Base-by-base conservation (phyloP, 23 tunicate genomes). In the Ascidia mentula region DNA sequence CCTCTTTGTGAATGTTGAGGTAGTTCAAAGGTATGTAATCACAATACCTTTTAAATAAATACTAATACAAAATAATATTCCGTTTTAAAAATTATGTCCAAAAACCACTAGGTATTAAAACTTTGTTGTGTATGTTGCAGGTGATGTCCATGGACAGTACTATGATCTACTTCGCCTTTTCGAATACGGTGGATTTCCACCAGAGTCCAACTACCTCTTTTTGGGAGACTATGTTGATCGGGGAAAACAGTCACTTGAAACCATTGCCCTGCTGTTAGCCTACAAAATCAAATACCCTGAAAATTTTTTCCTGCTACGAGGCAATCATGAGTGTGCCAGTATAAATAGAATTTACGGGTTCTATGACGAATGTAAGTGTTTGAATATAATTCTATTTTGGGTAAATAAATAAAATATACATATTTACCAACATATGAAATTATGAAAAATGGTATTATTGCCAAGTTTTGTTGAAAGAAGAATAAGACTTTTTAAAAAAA, bases 81-180 rank as follows among this genome's bases (percentile, higher is more conserved):
- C n/a, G n/a, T n/a, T n/a, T n/a, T n/a, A n/a, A n/a, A n/a, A n/a
- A n/a, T n/a, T n/a, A n/a, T n/a, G n/a, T n/a, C n/a, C n/a, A n/a
- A n/a, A n/a, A n/a, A n/a, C n/a, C n/a, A n/a, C n/a, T n/a, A n/a
- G n/a, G n/a, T n/a, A n/a, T n/a, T n/a, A n/a, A n/a, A n/a, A n/a
- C n/a, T n/a, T n/a, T n/a, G n/a, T n/a, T n/a, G n/a, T n/a, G n/a
- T n/a, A 12, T 42, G 12, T 42, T 42, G 53, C 72, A 78, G 82
- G 99, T 36, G 99, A 96, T 84, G 99, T 96, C 26, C 99, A 96
- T 60, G 99, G 99, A 36, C 99, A 96, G 72, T 96, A 96, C 65
- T 96, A 96, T 59, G 99, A 96, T 72, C 79, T 96, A 26, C 86
- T 96, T 0, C 85, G 99, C 0, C 81, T 96, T 34, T 96, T 96